Conservation (phyloP, 2,113 vertebrate species). For the Gymnorhina tibicen region DNA sequence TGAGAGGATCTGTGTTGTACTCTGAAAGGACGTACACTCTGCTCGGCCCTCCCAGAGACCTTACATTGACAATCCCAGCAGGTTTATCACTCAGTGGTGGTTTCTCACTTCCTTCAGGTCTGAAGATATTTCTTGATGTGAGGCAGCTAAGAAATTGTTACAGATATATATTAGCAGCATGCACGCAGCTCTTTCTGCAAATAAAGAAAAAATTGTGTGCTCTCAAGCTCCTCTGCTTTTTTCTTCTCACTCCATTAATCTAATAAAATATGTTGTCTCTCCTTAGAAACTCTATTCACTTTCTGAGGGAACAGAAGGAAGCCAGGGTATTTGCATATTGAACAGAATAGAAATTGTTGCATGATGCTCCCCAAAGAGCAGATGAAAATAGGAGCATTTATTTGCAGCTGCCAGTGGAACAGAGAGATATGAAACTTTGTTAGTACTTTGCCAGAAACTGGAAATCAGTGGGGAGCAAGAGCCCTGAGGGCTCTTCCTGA, state of each 20-base stretch:
- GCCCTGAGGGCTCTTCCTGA: neutral
- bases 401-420: slow-evolving; percentile 41
- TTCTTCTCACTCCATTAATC: slow-evolving; percentile 34
- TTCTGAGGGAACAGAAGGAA: slow-evolving; percentile 20
- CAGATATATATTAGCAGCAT: neutral
- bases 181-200: neutral
- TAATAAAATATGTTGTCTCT: slow-evolving; percentile 42
- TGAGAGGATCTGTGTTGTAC: neutral
- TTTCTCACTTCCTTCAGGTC: neutral
- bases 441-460: neutral
- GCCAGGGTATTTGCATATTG: slow-evolving; percentile 16
- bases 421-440: neutral
- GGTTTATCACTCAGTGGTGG: neutral
- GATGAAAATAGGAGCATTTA: slow-evolving; percentile 34
- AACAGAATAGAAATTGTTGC: slow-evolving; percentile 30
- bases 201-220: neutral
- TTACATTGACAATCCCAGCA: neutral
- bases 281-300: slow-evolving; percentile 5
- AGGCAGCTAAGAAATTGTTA: neutral
- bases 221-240: neutral
- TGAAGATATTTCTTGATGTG: neutral
- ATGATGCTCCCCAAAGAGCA: slow-evolving; percentile 18
- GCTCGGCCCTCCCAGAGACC: neutral
- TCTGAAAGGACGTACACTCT: neutral
- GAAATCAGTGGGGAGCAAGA: neutral